Evolutionary conservation across 2,888 invertebrate species (phyloP).

Genomic region (Lasioglossum lativentre): DNA sequence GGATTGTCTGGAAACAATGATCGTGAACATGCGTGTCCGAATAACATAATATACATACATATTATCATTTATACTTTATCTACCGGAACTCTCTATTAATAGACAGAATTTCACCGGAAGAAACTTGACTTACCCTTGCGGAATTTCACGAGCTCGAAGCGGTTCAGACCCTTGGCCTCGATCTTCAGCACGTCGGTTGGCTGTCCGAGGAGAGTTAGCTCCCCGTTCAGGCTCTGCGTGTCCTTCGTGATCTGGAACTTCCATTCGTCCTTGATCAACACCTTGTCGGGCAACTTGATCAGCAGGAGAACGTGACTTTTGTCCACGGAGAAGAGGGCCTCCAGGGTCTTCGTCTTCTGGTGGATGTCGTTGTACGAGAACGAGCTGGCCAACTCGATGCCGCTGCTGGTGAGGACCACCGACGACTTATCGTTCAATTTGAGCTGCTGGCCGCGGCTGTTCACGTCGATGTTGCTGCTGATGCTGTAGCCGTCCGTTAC

Average conservation of each 20-base stretch:
- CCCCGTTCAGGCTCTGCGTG: constrained; percentile 86
- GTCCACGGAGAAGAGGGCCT: constrained; percentile 70
- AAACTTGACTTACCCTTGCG: constrained; percentile 85
- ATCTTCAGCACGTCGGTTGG: constrained; percentile 85
- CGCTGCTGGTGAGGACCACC: constrained; percentile 75
- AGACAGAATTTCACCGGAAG: background rate
- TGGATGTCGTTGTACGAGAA: constrained; percentile 82
- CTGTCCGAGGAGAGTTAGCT: constrained; percentile 85
- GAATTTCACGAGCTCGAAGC: constrained; percentile 86
- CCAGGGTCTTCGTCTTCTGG: constrained; percentile 79
- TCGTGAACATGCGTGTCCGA: no score
- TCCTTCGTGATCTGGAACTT: constrained; percentile 85
- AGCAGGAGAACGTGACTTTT: constrained; percentile 70
- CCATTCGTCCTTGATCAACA: constrained; percentile 86
- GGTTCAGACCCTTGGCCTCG: constrained; percentile 87
- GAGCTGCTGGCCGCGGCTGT: constrained; percentile 85
- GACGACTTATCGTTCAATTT: constrained; percentile 81
- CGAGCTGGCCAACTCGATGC: constrained; percentile 79
- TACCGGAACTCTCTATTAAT: no score
- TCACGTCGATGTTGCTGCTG: constrained; percentile 82
- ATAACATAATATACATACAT: no score
- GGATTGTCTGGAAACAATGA: constrained; percentile 79
- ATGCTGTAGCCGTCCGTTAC: constrained; percentile 83
- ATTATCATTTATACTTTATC: no score
- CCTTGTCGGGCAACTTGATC: constrained; percentile 84